Conservation (phyloP, 1,140 invertebrate species). For the Platorchestia sp. region DNA sequence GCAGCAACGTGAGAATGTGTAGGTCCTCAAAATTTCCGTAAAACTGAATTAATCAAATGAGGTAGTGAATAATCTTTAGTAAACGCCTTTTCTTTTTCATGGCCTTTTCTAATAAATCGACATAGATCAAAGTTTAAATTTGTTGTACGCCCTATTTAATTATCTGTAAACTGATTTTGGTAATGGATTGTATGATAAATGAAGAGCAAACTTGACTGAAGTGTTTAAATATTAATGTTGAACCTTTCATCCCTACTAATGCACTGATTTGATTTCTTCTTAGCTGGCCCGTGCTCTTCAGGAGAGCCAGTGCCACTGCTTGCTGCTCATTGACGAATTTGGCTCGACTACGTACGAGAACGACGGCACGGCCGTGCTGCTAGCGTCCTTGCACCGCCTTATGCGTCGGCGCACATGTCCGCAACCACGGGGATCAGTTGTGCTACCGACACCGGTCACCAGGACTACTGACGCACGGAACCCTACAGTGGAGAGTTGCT, state of each 20-base stretch:
- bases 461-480: background rate
- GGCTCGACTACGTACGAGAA: slow-evolving; percentile 87
- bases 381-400: slow-evolving; percentile 76
- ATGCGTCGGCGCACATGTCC: background rate
- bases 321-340: slow-evolving; percentile 92
- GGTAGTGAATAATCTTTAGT: too few relatives aligned
- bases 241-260: background rate
- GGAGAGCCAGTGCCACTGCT: slow-evolving; percentile 77
- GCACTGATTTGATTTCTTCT: background rate
- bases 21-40: too few relatives aligned
- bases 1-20: too few relatives aligned
- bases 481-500: background rate
- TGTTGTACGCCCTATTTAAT: too few relatives aligned
- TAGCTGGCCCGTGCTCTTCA: slow-evolving; percentile 78
- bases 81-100: too few relatives aligned
- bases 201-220: too few relatives aligned
- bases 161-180: too few relatives aligned
- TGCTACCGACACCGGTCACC: background rate
- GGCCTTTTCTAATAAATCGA: too few relatives aligned
- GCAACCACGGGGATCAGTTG: background rate
- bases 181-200: too few relatives aligned
- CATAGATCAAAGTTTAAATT: too few relatives aligned
- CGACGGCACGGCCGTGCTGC: slow-evolving; percentile 81
- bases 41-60: too few relatives aligned
- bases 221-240: too few relatives aligned